Percentiles rank a stretch among this genome's conserved stretches.
phyloP scores from a whole-genome alignment of 2,113 vertebrate species.

The Motacilla alba region DNA sequence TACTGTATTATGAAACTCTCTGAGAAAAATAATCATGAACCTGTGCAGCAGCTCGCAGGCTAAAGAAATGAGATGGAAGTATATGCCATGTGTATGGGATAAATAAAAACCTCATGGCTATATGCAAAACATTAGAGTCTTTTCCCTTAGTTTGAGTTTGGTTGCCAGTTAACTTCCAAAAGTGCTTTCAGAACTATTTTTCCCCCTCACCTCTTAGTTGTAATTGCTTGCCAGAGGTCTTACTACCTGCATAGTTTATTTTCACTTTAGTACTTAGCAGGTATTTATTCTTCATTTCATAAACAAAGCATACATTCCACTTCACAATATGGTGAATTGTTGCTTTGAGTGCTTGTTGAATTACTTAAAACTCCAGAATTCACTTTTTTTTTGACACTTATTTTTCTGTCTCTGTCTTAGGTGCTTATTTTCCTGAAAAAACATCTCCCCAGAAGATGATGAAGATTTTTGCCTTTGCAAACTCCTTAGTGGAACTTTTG shows the following conservation, averaged over 20 bases:
- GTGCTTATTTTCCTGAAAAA: constrained; percentile 86
- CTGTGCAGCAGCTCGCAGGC: neutral
- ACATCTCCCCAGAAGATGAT: constrained; percentile 94
- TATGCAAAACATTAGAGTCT: neutral
- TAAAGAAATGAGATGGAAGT: neutral
- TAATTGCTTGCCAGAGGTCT: neutral
- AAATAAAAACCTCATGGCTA: neutral
- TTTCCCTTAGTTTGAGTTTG: neutral
- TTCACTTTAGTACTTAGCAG: neutral
- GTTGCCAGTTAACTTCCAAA: neutral
- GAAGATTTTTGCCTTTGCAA: constrained; percentile 93
- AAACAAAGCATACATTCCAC: neutral
- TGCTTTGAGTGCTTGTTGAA: neutral
- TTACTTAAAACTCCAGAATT: neutral
- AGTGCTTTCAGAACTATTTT: neutral
- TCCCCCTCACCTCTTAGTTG: neutral
- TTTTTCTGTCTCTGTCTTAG: constrained; percentile 54
- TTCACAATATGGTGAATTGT: neutral
- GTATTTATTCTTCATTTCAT: neutral
- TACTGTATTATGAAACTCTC: neutral
- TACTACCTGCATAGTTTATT: neutral
- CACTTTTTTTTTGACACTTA: neutral
- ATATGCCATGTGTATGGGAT: too few species aligned
- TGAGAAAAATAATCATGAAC: neutral
- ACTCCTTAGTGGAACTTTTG: constrained; percentile 89